These are phyloP conservation scores for Lepidotrigona ventralis DNA, from an alignment of 1,140 invertebrate species.

Conservation along the genomic window DNA sequence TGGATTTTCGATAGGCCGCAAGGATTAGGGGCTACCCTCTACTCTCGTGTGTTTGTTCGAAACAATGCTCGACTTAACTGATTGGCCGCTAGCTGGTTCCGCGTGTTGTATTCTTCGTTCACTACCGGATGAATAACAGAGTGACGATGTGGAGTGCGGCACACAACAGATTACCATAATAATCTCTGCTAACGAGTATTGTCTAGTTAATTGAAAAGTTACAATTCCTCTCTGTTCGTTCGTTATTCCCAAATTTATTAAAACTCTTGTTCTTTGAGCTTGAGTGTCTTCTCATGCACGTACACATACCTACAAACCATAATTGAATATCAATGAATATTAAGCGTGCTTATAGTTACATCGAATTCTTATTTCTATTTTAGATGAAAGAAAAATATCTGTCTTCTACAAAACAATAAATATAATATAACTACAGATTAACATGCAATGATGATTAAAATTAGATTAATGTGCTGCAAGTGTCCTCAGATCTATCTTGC, in stretches of 20 bases:
- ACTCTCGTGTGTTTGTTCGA: slow-evolving; percentile 71
- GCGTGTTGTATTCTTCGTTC: not conserved
- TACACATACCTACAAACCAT: not conserved
- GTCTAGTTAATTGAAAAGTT: slow-evolving; percentile 45
- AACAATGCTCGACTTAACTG: slow-evolving; percentile 74
- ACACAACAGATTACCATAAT: slow-evolving; percentile 19
- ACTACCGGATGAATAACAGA: slow-evolving; percentile 39
- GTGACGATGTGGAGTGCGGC: slow-evolving; percentile 19
- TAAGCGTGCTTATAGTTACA: not conserved
- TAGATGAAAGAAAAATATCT: not conserved
- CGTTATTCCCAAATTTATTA: not conserved
- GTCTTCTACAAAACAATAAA: not conserved
- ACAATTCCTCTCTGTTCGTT: not conserved
- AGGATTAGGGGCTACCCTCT: slow-evolving; percentile 71
- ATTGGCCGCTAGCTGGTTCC: slow-evolving; percentile 39
- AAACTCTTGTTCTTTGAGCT: not conserved
- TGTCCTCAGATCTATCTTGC: not conserved
- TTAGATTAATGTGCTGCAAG: not conserved
- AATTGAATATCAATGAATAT: not conserved
- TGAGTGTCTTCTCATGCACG: not conserved
- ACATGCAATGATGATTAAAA: not conserved
- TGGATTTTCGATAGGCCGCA: slow-evolving; percentile 76
- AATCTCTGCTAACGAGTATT: slow-evolving; percentile 42
- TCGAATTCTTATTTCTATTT: not conserved
- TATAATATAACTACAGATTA: not conserved